Base-by-base conservation (phyloP, 2,113 vertebrate species). In the Panthera uncia region DNA sequence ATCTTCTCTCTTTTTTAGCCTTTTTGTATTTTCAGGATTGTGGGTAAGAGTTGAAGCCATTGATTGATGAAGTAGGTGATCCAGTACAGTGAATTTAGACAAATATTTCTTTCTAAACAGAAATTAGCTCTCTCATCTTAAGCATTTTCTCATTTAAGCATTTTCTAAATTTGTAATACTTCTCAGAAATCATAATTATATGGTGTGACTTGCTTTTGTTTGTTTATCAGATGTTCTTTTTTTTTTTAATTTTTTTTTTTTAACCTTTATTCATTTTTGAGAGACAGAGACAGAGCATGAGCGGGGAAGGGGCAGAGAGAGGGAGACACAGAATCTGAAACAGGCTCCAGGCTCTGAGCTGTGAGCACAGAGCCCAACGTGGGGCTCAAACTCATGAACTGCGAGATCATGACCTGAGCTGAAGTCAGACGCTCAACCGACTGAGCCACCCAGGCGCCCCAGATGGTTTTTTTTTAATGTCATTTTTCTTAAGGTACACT, bases 91-190 rank as follows among this genome's bases (percentile, higher is more conserved):
- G 76, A 94, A 80, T 38, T 92, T 85, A 94, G 38, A 82, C 18
- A 92, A 79, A 63, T 78, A 66, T 65, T 84, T 73, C 36, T 95
- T 94, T 94, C n/a, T 33, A 82, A 78, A 84, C 66, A 91, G 36
- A 91, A 84, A 92, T 81, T 78, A 83, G 33, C 33, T 88, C 27
- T 92, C 5, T 97, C 6, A 27, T 93, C n/a, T 68, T 81, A 86
- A 36, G 36, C 36, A 36, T 36, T 36, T 36, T 36, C 36, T 36
- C 63, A 65, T 93, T 76, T 93, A 93, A 95, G 25, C 38, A 79
- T 91, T 91, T 29, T 92, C 63, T n/a, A 85, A 93, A 94, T 5
- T 92, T 69, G 61, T 33, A 66, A 38, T 96, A 84, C 50, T 69
- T 96, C 74, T 87, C 41, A 92, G 45, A 95, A 83, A 92, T 79